Evolutionary conservation across 2,888 invertebrate genomes (phyloP).

Genomic region (Geotrupes spiniger): DNA sequence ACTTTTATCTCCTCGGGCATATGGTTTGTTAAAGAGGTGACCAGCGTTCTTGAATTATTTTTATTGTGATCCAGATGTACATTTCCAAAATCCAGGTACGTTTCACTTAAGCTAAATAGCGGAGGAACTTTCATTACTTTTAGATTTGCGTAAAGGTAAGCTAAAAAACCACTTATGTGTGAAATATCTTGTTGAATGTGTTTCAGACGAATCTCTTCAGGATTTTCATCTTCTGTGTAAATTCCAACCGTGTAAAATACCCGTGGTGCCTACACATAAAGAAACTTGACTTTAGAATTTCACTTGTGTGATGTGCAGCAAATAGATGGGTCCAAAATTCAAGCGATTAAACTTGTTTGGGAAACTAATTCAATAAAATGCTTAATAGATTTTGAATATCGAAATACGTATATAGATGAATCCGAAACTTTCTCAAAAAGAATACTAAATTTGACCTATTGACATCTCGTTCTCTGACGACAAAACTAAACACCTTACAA

Average conservation of each 20-base stretch:
- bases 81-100: conserved; percentile 44
- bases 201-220: conserved; percentile 1
- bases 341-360: no score
- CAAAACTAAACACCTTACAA: no score
- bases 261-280: conserved; percentile 38
- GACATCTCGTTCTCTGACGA: no score
- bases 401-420: no score
- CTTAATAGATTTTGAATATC: no score
- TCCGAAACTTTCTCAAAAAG: no score
- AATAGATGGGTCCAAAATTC: no score
- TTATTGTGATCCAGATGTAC: conserved; percentile 14
- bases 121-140: conserved; percentile 26
- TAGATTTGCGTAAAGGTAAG: conserved; percentile 39
- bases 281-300: neutral
- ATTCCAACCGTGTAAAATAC: conserved; percentile 39
- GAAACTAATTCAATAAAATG: no score
- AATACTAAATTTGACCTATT: no score
- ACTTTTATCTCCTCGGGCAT: conserved; percentile 30
- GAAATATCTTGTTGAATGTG: conserved; percentile 7
- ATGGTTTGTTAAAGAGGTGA: conserved; percentile 33
- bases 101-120: conserved; percentile 38
- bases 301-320: no score
- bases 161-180: conserved; percentile 33
- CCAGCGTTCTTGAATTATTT: conserved; percentile 18
- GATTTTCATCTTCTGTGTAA: conserved; percentile 13